These are phyloP conservation scores for Speoplatyrhinus poulsoni DNA, from an alignment of 2,113 vertebrate species.

Conservation along the genomic window DNA sequence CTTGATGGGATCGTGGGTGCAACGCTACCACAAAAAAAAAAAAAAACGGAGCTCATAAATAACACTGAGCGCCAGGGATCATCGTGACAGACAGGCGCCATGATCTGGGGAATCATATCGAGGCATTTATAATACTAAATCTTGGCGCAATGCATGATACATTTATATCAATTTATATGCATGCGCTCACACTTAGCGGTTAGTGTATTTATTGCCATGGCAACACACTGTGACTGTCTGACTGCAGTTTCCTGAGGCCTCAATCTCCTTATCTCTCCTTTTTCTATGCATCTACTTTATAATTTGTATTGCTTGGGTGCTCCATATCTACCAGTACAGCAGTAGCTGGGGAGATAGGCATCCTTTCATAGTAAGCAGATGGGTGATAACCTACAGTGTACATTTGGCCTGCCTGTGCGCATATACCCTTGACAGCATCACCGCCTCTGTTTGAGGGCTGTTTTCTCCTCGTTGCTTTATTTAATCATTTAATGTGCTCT, in stretches of 20 bases:
- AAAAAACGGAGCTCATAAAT: conserved; percentile 21
- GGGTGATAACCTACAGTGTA: conserved; percentile 26
- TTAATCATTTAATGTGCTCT: not conserved
- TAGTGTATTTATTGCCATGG: conserved; percentile 63
- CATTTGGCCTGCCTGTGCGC: conserved; percentile 19
- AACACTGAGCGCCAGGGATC: conserved; percentile 25
- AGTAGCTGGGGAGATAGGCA: conserved; percentile 8
- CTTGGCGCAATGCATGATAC: conserved; percentile 6
- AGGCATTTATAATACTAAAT: conserved; percentile 37
- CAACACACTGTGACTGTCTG: conserved; percentile 47
- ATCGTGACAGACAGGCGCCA: conserved; percentile 22
- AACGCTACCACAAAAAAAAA: conserved; percentile 9
- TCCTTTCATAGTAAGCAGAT: conserved; percentile 41
- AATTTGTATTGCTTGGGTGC: not conserved
- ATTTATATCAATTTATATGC: conserved; percentile 46
- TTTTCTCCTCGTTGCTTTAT: no score
- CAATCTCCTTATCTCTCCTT: not conserved
- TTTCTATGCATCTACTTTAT: conserved; percentile 12
- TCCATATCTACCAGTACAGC: conserved; percentile 17
- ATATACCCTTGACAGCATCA: conserved; percentile 1
- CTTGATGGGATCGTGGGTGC: conserved; percentile 19
- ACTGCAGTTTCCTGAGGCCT: conserved; percentile 24
- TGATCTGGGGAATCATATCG: conserved; percentile 35
- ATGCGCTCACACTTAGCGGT: conserved; percentile 31
- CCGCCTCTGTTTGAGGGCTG: not conserved